Evolutionary conservation across 2,113 vertebrate species (phyloP).

Genomic region (Phylloscopus trochilus): DNA sequence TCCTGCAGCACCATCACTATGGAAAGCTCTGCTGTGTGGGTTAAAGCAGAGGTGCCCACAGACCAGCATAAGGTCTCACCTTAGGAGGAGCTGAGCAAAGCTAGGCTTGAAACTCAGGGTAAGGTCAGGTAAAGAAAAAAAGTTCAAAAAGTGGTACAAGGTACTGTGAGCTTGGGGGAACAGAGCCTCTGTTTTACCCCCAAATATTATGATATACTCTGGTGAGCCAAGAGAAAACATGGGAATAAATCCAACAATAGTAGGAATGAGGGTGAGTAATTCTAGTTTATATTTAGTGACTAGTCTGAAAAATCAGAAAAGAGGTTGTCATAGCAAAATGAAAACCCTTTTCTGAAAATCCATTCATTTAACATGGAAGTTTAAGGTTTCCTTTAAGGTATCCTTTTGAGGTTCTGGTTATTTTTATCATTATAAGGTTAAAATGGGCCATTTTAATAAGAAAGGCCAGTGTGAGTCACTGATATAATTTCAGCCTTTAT

Average conservation of each 20-base stretch:
- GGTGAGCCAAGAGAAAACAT: not conserved
- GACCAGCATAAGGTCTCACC: too few species aligned
- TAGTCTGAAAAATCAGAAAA: not conserved
- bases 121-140: not conserved
- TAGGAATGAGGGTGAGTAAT: not conserved
- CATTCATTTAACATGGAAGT: not conserved
- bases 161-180: not conserved
- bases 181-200: not conserved
- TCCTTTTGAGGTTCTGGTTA: not conserved
- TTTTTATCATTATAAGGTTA: not conserved
- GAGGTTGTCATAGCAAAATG: not conserved
- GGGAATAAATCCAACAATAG: not conserved
- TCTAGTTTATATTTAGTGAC: not conserved
- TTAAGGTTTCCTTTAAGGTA: too few species aligned
- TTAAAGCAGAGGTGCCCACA: not conserved
- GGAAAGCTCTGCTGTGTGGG: not conserved
- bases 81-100: not conserved
- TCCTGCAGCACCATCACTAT: not conserved
- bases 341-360: not conserved
- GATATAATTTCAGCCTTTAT: not conserved
- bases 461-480: not conserved
- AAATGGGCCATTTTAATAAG: not conserved
- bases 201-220: not conserved
- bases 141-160: rapidly evolving
- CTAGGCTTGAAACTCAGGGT: not conserved